Percentiles rank a stretch among this genome's conserved stretches.
phyloP scores from a whole-genome alignment of 2,888 invertebrate genomes.

The Tiliacea aurago region DNA sequence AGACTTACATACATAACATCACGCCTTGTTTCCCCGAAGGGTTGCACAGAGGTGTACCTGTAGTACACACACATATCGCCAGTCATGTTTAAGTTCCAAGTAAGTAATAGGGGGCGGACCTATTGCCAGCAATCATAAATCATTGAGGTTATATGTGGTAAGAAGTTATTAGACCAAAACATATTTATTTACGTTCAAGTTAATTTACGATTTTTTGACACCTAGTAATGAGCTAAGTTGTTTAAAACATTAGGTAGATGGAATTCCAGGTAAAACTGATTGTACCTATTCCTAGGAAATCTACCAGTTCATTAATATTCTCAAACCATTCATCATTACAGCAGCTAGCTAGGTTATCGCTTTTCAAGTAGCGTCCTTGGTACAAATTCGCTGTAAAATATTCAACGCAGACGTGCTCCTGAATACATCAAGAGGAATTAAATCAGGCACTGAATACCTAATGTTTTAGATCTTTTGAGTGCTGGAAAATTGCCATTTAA shows the following conservation, averaged over 20 bases:
- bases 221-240: not conserved
- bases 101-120: no score
- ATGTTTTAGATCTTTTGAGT: slow-evolving; percentile 29
- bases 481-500: slow-evolving; percentile 17
- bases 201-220: not conserved
- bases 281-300: not conserved
- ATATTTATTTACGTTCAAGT: not conserved
- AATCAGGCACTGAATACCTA: slow-evolving; percentile 31
- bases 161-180: no score
- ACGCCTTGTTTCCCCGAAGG: no score
- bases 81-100: no score
- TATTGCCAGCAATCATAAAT: no score
- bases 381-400: slow-evolving; percentile 35
- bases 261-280: not conserved
- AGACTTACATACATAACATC: no score
- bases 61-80: no score
- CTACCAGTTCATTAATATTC: slow-evolving; percentile 9
- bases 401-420: slow-evolving; percentile 35
- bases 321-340: slow-evolving; percentile 15
- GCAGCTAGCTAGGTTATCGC: slow-evolving; percentile 19
- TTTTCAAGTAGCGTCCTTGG: slow-evolving; percentile 38
- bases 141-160: no score
- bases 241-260: not conserved
- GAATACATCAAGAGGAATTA: slow-evolving; percentile 44
- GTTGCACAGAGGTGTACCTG: no score